A percentile compares a stretch with the other conserved stretches of the same genome.
phyloP scores from a whole-genome alignment of 2,888 invertebrate species.

The Imbricaverruca yamaguchii region DNA sequence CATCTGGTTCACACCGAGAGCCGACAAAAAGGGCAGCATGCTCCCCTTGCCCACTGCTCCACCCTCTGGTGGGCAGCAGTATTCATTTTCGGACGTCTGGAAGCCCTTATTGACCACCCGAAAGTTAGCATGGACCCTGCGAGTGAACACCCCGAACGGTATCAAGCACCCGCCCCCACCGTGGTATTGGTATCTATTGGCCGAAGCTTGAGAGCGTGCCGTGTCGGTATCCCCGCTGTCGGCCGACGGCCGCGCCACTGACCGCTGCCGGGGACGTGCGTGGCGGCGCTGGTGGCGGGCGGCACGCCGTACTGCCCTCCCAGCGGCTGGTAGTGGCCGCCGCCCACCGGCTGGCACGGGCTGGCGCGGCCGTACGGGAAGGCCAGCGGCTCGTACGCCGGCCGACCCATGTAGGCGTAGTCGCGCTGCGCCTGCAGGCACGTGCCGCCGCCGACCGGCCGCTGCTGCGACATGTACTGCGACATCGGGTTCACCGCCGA shows the following conservation, averaged over 20 bases:
- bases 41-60: too few species aligned
- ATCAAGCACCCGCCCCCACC: too few species aligned
- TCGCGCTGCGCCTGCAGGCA: constrained; percentile 38
- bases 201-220: too few species aligned
- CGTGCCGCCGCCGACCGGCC: constrained; percentile 34
- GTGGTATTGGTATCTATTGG: too few species aligned
- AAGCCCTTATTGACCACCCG: too few species aligned
- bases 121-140: too few species aligned
- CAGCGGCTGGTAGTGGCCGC: constrained; percentile 41
- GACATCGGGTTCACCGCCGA: constrained; percentile 10
- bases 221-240: too few species aligned
- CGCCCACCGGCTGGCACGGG: constrained; percentile 54
- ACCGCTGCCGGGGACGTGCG: not conserved
- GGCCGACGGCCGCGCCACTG: not conserved
- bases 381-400: constrained; percentile 47
- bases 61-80: too few species aligned
- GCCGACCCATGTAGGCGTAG: constrained; percentile 49
- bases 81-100: too few species aligned
- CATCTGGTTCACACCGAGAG: too few species aligned
- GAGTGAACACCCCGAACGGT: too few species aligned
- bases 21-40: too few species aligned
- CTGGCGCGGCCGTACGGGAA: constrained; percentile 27
- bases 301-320: constrained; percentile 1
- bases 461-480: constrained; percentile 24
- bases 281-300: not conserved